Evolutionary conservation across 2,797 vertebrate species (phyloP), one percentile per base, ranked within the genome.

Genomic region (Urocyon cinereoargenteus): DNA sequence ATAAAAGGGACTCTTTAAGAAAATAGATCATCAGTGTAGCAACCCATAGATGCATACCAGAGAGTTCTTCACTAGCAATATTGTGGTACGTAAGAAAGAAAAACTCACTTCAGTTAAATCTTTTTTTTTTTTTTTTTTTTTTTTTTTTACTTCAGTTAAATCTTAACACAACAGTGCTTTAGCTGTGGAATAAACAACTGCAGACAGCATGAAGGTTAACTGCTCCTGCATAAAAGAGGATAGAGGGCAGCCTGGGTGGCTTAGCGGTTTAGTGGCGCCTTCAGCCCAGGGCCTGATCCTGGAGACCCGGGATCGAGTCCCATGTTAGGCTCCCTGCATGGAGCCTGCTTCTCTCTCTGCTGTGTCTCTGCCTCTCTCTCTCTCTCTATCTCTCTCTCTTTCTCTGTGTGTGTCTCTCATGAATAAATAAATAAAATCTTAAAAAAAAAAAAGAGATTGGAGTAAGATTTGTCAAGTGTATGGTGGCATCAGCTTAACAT

Each of bases 1-100:
- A 96, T 70, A 85, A 77, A 83, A 90, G 72, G 68, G 26, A 79
- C 22, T 22, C 49, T 90, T 96, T 45, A 66, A 90, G 26, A 86
- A 97, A 91, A 64, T 21, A 81, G n/a, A 84, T 93, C 72, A 92
- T 79, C 77, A 51, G 31, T 86, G 15, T 31, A 55, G 31, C 73
- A 92, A 72, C 62, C 19, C 28, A 81, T 26, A 95, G 81, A 89
- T 53, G 26, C 66, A 68, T 59, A 70, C 55, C 51, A 86, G 64
- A 55, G 34, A 88, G 61, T 59, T 5, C 36, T 83, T 90, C 31
- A 26, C 73, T 73, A 82, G 62, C 62, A 72, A 12, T 13, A 15
- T 1, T 51, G 49, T 19, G 13, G 22, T 51, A 31, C 5, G 4
- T 1, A 75, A 18, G 57, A 59, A 22, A 61, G 70, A 66, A 75